Percentiles rank a stretch among this genome's conserved stretches.
Conservation (phyloP, 1,140 invertebrate species). For the Philopotamus ludificatus region DNA sequence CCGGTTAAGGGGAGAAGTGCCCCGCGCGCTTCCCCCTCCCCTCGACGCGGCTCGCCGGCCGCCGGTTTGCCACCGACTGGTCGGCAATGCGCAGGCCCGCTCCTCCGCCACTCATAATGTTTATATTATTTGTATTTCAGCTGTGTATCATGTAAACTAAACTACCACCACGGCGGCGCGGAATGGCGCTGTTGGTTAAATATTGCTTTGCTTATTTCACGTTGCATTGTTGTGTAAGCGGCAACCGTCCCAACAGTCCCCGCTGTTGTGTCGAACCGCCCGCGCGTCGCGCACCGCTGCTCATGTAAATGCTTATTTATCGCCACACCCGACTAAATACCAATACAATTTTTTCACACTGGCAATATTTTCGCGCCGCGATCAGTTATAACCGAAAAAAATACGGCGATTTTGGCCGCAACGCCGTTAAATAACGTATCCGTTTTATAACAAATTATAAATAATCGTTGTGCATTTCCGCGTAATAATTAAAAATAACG, state of each 20-base stretch:
- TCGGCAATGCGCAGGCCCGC: conserved; percentile 39
- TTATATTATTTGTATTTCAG: conserved; percentile 62
- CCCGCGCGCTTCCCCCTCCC: no score
- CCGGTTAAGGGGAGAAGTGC: no score
- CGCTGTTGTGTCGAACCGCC: conserved; percentile 32
- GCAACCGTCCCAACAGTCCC: conserved; percentile 42
- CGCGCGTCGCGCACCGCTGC: conserved; percentile 22
- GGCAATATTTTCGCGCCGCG: neutral
- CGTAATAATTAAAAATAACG: neutral
- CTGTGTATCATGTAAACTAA: conserved; percentile 61
- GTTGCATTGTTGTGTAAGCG: conserved; percentile 57
- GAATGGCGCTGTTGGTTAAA: conserved; percentile 52
- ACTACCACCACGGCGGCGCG: conserved; percentile 50
- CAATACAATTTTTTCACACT: conserved; percentile 6
- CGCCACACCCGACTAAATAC: conserved; percentile 3
- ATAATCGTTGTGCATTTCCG: no score
- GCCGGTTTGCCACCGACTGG: neutral
- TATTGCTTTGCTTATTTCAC: conserved; percentile 60
- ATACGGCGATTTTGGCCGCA: no score
- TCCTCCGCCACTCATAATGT: conserved; percentile 55
- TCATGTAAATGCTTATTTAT: conserved; percentile 13
- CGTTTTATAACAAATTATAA: no score
- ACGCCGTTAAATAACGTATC: no score
- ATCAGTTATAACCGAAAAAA: conserved; percentile 6
- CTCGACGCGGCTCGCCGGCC: neutral